phyloP scores from a whole-genome alignment of 2,888 invertebrate species.

The Thereva nobilitata region DNA sequence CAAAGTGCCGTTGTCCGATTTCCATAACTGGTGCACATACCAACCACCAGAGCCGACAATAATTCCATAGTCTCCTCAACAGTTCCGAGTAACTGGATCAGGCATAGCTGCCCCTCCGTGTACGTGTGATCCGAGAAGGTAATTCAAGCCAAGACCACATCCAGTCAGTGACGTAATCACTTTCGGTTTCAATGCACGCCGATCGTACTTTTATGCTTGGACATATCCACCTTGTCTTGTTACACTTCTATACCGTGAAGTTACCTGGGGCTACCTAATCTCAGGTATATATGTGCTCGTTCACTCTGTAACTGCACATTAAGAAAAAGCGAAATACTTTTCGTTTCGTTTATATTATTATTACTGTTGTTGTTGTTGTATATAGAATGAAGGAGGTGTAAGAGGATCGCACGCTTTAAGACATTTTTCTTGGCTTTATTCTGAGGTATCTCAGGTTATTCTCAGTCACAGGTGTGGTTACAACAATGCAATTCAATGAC shows the following conservation, averaged over 20 bases:
- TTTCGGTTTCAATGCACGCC: slow-evolving; percentile 2
- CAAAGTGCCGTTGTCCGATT: not conserved
- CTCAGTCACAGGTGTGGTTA: too few species aligned
- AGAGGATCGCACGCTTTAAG: too few species aligned
- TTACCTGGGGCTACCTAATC: too few species aligned
- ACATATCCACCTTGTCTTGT: not conserved
- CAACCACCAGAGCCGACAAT: slow-evolving; percentile 1
- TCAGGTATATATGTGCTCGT: too few species aligned
- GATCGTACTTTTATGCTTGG: not conserved
- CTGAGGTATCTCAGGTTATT: too few species aligned
- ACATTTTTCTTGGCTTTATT: too few species aligned
- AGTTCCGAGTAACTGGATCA: slow-evolving; percentile 16
- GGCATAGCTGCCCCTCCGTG: slow-evolving; percentile 3
- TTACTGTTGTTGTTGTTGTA: too few species aligned
- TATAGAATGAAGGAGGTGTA: too few species aligned
- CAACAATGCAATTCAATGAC: too few species aligned
- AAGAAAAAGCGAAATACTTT: too few species aligned
- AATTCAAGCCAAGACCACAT: slow-evolving; percentile 3
- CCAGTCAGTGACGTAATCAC: slow-evolving; percentile 1
- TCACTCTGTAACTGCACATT: too few species aligned
- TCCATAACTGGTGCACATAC: slow-evolving; percentile 4
- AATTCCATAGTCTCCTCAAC: not conserved
- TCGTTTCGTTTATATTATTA: too few species aligned
- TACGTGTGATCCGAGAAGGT: slow-evolving; percentile 1
- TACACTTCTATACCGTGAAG: not conserved